phyloP scores from a whole-genome alignment of 2,888 invertebrate genomes.

The Ptychoptera contaminata region DNA sequence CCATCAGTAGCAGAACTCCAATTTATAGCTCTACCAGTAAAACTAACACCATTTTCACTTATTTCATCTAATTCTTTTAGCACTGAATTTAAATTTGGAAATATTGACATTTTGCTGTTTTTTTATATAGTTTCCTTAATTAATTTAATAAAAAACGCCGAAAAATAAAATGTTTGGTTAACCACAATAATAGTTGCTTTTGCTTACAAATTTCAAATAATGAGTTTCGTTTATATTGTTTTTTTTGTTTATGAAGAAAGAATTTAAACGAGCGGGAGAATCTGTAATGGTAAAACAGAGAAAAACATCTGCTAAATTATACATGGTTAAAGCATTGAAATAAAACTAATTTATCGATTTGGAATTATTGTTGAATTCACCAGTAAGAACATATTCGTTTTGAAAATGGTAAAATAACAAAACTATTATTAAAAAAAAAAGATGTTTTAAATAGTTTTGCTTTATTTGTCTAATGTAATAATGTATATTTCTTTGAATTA shows the following conservation, averaged over 20 bases:
- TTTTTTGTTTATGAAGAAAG: background rate
- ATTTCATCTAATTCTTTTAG: too few species aligned
- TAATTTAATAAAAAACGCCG: background rate
- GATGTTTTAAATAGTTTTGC: too few species aligned
- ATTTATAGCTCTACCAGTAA: slow-evolving; percentile 64
- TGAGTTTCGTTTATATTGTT: too few species aligned
- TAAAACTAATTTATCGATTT: background rate
- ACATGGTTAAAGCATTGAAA: background rate
- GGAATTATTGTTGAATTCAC: background rate
- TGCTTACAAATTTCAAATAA: too few species aligned
- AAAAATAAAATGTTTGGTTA: background rate
- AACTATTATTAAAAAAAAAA: too few species aligned
- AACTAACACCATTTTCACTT: slow-evolving; percentile 48
- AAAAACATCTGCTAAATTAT: background rate
- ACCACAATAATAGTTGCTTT: background rate
- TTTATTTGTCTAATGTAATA: too few species aligned
- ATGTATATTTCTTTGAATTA: too few species aligned
- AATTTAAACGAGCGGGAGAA: background rate
- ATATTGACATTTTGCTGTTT: too few species aligned
- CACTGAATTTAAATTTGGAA: too few species aligned
- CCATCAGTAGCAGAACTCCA: slow-evolving; percentile 66
- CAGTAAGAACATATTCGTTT: background rate
- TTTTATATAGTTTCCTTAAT: too few species aligned
- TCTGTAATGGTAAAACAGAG: background rate
- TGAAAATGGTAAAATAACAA: too few species aligned